Evolutionary conservation across 2,113 vertebrate species (phyloP).

Genomic region (Atlantisia rogersi): DNA sequence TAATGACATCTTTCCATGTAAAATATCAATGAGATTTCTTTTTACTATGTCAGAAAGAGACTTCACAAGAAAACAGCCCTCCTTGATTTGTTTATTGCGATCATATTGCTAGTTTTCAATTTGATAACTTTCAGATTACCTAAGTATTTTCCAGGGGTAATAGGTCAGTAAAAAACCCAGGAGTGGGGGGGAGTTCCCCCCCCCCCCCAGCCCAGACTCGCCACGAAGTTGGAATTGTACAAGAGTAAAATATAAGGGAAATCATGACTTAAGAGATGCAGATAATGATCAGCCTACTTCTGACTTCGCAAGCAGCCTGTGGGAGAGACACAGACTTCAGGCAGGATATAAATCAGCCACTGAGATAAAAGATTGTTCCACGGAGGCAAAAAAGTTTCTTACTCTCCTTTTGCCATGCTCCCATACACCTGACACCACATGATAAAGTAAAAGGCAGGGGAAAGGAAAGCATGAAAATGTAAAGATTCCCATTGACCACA

Average conservation of each 20-base stretch:
- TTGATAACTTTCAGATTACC: neutral
- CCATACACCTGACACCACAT: neutral
- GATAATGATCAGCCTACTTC: slow-evolving; percentile 62
- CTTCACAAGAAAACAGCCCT: neutral
- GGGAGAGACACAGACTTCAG: neutral
- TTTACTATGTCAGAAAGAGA: neutral
- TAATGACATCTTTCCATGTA: neutral
- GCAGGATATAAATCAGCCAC: slow-evolving; percentile 58
- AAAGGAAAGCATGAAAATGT: neutral
- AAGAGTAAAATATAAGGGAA: slow-evolving; percentile 35
- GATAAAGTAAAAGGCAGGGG: neutral
- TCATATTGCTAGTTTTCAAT: neutral
- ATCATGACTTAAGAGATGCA: slow-evolving; percentile 35
- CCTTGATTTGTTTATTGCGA: neutral
- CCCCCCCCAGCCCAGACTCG: neutral
- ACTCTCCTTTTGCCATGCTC: neutral
- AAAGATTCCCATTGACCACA: neutral
- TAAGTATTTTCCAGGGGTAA: slow-evolving; percentile 16
- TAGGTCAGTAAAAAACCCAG: slow-evolving; percentile 55
- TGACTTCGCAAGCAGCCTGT: slow-evolving; percentile 48
- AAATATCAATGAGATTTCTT: neutral
- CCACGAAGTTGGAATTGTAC: slow-evolving; percentile 41
- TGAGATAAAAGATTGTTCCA: slow-evolving; percentile 17
- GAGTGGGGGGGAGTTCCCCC: slow-evolving; percentile 13
- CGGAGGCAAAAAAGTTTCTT: neutral